Base-by-base conservation (phyloP, 2,888 invertebrate species). In the Monoplex corrugatus region DNA sequence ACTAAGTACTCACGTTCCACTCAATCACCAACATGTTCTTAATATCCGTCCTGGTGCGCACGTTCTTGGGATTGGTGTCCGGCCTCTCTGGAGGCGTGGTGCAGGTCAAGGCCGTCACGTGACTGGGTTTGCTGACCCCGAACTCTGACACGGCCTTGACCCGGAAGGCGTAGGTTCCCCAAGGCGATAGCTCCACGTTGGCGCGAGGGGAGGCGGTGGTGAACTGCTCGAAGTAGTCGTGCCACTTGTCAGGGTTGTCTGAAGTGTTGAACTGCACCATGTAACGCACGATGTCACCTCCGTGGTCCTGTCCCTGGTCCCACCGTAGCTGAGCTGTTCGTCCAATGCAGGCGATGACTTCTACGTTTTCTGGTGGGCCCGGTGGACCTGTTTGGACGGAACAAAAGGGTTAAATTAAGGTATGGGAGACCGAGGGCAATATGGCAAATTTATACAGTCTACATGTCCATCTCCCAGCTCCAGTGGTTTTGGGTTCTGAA, bases 261-360 rank as follows among this genome's bases (percentile, higher is more conserved):
- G 97, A 98, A 0, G 99, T 99, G 96, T 99, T 99, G 96, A 98
- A 98, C 96, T 99, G 98, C 90, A 99, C 97, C 90, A 97, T 97
- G 96, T 98, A 99, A 93, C 98, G 97, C 78, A 98, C 97, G 95
- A 99, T 98, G 23, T 98, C 98, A 0, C 99, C 98, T 91, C 99
- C 97, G 96, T 99, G 99, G 96, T 99, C 99, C 89, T 98, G 98
- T 97, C 98, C 98, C 0, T 98, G 97, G 92, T 97, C 97, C 99
- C 99, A 99, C 32, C 91, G 90, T 13, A 95, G 90, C 78, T 95
- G 94, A 0, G 92, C 93, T 28, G 93, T 87, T 75, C 94, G 97
- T 8, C 93, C 93, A 68, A 97, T 97, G 96, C 99, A 99, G 0
- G 96, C 96, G 19, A 91, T 97, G 95, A 95, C 92, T 63, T 80